Base-by-base conservation (phyloP, 2,797 vertebrate genomes). In the Erpetoichthys calabaricus region DNA sequence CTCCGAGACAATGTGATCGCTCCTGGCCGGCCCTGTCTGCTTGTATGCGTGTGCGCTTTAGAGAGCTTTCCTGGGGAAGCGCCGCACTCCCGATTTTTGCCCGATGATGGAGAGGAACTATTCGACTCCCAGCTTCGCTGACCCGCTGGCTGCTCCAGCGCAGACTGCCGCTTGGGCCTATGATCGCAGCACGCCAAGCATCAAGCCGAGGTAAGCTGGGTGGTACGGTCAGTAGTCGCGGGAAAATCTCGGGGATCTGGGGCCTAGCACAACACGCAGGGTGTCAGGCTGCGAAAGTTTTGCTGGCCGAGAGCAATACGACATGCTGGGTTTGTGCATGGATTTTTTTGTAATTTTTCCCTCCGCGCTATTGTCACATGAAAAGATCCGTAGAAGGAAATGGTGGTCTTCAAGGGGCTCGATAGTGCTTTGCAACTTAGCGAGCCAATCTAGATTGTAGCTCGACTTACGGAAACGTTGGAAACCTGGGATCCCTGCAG, bases 61-160 rank as follows among this genome's bases (percentile, higher is more conserved):
- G 68, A 69, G 75, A 81, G 76, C 79, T 78, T 73, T 70, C 67
- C 62, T 64, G 76, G 73, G 73, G 72, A 82, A 73, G 79, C 61
- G 78, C 74, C 52, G 67, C 65, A 64, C 59, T 68, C 68, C 69
- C 56, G 69, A 69, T 77, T 70, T 71, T 77, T 67, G 79, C 84
- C 85, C 86, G 83, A 86, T 85, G 85, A 96, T 96, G 92, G 93
- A 97, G 83, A 89, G 89, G 80, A 91, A 87, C 82, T 96, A 92
- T 81, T 82, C 90, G 83, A 80, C 86, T 79, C 83, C 90, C 69
- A 81, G 84, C 88, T 92, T 92, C 68, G 77, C 86, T 68, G 92
- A 92, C 74, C 80, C 86, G 82, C 82, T 87, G 83, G 85, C 73
- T 72, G 69, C 83, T 51, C 75, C 85, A 80, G 80, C 83, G 72